These are phyloP conservation scores for cat (Felis catus) DNA, from an alignment of 2,113 vertebrate genomes.

Conservation along the genomic window F.catus_Fca126_mat1.0 CM031412.1:57333501-57334000, in stretches of 20 bases:
- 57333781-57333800: neutral
- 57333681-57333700: neutral
- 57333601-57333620: neutral
- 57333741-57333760: neutral
- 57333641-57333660: neutral
- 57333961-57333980: neutral
- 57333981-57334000: neutral
- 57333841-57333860: neutral
- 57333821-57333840: neutral
- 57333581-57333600: neutral
- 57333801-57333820: neutral
- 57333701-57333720: neutral
- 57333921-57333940: neutral
- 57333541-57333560: neutral
- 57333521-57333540: neutral
- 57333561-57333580: neutral
- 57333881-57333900: neutral
- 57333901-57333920: neutral
- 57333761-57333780: neutral
- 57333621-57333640: neutral
- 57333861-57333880: neutral
- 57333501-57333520: neutral
- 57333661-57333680: neutral
- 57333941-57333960: neutral
- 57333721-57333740: neutral